phyloP scores from a whole-genome alignment of 2,888 invertebrate genomes.

The Tinea semifulvella region DNA sequence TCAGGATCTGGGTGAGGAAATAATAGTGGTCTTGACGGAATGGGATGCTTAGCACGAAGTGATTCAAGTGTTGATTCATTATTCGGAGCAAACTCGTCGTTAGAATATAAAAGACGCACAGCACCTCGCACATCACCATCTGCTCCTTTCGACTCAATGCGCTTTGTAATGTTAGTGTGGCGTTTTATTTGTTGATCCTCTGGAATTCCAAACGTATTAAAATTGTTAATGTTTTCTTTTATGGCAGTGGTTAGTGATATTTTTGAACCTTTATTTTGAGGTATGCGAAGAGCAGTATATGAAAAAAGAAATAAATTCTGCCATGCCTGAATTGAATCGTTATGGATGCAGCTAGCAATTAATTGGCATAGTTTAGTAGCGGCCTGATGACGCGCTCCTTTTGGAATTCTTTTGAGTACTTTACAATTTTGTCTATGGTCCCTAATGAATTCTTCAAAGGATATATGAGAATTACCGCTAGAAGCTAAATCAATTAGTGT shows the following conservation, averaged over 20 bases:
- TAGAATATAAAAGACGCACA: background rate
- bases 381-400: background rate
- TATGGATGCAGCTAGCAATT: background rate
- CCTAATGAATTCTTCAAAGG: too few species aligned
- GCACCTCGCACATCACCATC: background rate
- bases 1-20: background rate
- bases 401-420: background rate
- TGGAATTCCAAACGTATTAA: background rate
- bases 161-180: too few species aligned
- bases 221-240: background rate
- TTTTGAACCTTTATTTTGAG: background rate
- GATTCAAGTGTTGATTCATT: slow-evolving; percentile 1
- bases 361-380: background rate
- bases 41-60: background rate
- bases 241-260: background rate
- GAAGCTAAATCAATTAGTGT: too few species aligned
- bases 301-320: background rate
- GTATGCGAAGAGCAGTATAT: slow-evolving; percentile 3
- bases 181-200: too few species aligned
- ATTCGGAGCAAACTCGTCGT: slow-evolving; percentile 1
- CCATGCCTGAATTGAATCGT: background rate
- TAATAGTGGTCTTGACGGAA: background rate
- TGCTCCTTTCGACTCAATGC: background rate
- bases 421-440: background rate
- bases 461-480: too few species aligned